Base-by-base conservation (phyloP, 2,113 vertebrate genomes). In the Gopherus evgoodei region DNA sequence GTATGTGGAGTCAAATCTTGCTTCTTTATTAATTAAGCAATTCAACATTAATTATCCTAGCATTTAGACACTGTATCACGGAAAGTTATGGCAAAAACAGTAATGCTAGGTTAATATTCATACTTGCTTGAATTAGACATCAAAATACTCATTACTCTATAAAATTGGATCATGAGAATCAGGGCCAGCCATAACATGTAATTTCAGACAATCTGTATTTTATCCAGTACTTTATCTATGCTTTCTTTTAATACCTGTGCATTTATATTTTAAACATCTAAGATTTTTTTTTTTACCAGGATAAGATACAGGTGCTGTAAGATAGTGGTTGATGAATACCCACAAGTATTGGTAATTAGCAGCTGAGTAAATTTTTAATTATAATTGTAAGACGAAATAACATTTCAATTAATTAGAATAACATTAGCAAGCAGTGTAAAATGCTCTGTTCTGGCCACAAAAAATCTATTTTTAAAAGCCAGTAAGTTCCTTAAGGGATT, bases 121-220 rank as follows among this genome's bases (percentile, higher is more conserved):
- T 16, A 53, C 1, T 42, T 42, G 82, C 22, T 49, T 95, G 89
- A 96, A 95, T 96, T 90, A 94, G 94, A 93, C 38, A 96, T 49
- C 90, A 90, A 97, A 90, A 65, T 21, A 24, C 83, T 86, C 31
- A 75, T 94, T 92, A 89, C 90, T 93, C n/a, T 91, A 87, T 93
- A 91, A 91, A 90, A 94, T 31, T 13, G 12, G 0, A 44, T 38
- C 79, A 27, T 96, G 81, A 94, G 92, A 94, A 88, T 62, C 31
- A 92, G 88, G 72, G 35, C 72, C 31, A 86, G 0, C 7, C 91
- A 65, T 72, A 87, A 95, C 35, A 38, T 21, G 12, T 83, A 93
- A 96, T 95, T 94, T 95, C 11, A 83, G 93, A 90, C 2, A 88
- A 91, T 84, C 72, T 81, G 21, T 25, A 76, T 7, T 24, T 82